phyloP scores from a whole-genome alignment of 2,113 vertebrate genomes.

The Nerophis lumbriciformis region DNA sequence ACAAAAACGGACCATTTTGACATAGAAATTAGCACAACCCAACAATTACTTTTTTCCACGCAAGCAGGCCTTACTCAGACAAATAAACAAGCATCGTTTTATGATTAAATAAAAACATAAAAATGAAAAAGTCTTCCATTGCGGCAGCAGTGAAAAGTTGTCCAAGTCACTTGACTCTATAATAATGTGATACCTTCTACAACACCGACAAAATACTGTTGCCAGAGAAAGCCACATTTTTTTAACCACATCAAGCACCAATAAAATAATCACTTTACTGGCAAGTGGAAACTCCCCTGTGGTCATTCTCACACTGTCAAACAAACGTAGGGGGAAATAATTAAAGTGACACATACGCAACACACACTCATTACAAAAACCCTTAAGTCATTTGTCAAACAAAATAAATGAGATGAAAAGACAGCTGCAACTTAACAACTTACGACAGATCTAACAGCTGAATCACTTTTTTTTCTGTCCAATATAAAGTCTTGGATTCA shows the following conservation, averaged over 20 bases:
- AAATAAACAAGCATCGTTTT: not conserved
- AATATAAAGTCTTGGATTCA: not conserved
- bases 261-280: slow-evolving; percentile 40
- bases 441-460: slow-evolving; percentile 25
- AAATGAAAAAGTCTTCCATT: slow-evolving; percentile 19
- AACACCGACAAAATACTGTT: slow-evolving; percentile 51
- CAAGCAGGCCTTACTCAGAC: not conserved
- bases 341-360: slow-evolving; percentile 52
- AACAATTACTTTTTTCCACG: not conserved
- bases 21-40: not conserved
- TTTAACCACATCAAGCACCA: slow-evolving; percentile 59
- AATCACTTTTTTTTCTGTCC: not conserved
- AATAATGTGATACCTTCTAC: slow-evolving; percentile 37
- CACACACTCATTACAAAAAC: slow-evolving; percentile 47
- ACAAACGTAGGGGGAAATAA: slow-evolving; percentile 53
- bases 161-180: not conserved
- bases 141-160: slow-evolving; percentile 11
- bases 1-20: slow-evolving; percentile 7
- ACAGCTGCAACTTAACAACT: slow-evolving; percentile 33
- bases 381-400: slow-evolving; percentile 53
- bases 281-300: slow-evolving; percentile 69
- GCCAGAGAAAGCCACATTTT: slow-evolving; percentile 46
- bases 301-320: slow-evolving; percentile 62
- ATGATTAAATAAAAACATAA: not conserved
- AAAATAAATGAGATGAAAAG: slow-evolving; percentile 48